Base-by-base conservation (phyloP, 1,140 invertebrate genomes). In the Diachasma alloeum region DNA sequence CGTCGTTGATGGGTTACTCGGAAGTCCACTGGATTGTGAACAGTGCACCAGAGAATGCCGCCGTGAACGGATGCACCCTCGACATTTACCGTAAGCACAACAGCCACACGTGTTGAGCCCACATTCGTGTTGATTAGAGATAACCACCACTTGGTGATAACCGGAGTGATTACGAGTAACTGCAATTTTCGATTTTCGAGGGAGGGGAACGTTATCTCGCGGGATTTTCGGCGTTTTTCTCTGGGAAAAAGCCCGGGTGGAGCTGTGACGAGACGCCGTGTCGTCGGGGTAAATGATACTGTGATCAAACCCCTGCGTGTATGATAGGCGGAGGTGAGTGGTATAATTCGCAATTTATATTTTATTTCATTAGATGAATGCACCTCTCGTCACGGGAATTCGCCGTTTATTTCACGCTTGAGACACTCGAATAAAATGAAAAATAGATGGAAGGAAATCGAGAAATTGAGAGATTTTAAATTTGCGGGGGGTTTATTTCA, bases 21-120 rank as follows among this genome's bases (percentile, higher is more conserved):
- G 39, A 56, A 44, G 24, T 73, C 19, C 8, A 59, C 53, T 59
- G 3, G n/a, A 31, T 24, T 63, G 19, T 26, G 19, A 15, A n/a
- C 83, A 88, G 87, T 89, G 79, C 81, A 83, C 83, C 83, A 80
- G 83, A 85, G 79, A 85, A 89, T 87, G 87, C 83, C 87, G 81
- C 83, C 83, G 86, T 86, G 83, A 85, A 81, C 81, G 77, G 44
- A 77, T 24, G 72, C 74, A 53, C 75, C 26, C 63, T 72, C 19
- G 36, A n/a, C 19, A 56, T 10, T 31, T 10, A 15, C 69, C 39
- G 31, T 76, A 22, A 53, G 10, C 56, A 44, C 39, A 36, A 4
- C 39, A 17, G 26, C 22, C 15, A 22, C 31, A 53, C 66, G 66
- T 76, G 74, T 69, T 15, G 6, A 26, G 10, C 68, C 17, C 31